Conservation (phyloP, 1,140 invertebrate genomes). For the Diprion similis region DNA sequence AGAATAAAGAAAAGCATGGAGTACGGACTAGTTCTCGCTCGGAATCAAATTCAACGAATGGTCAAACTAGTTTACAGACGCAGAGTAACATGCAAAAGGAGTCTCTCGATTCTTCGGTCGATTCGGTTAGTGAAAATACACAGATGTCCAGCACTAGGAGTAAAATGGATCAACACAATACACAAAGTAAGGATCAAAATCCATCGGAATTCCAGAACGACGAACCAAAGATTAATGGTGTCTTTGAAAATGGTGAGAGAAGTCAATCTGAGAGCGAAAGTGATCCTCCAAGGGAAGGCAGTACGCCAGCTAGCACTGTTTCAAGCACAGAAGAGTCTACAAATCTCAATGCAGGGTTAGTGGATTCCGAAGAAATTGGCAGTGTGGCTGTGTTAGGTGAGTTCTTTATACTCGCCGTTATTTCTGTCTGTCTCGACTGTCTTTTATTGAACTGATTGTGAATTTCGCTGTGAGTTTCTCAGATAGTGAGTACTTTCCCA, state of each 20-base stretch:
- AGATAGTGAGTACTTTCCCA: not conserved
- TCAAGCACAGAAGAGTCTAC: conserved; percentile 56
- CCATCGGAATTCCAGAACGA: conserved; percentile 37
- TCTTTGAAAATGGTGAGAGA: conserved; percentile 38
- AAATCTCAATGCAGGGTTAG: conserved; percentile 45
- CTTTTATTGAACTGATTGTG: not conserved
- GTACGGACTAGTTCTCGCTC: conserved; percentile 48
- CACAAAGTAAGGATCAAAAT: conserved; percentile 38
- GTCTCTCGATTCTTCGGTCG: conserved; percentile 41
- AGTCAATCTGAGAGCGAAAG: conserved; percentile 50
- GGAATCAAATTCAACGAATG: conserved; percentile 48
- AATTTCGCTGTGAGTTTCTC: not conserved
- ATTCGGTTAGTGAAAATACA: conserved; percentile 43
- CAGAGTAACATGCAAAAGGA: conserved; percentile 38
- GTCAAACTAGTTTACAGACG: conserved; percentile 31
- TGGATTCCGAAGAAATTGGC: conserved; percentile 49
- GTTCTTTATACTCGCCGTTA: conserved; percentile 29
- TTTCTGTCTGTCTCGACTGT: conserved; percentile 11
- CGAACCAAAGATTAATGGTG: conserved; percentile 54
- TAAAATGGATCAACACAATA: conserved; percentile 42
- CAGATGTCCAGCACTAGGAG: conserved; percentile 49
- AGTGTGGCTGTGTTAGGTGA: conserved; percentile 50
- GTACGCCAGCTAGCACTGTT: conserved; percentile 56
- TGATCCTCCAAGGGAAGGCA: conserved; percentile 52
- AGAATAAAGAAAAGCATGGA: conserved; percentile 59